A percentile compares a stretch with the other conserved stretches of the same genome.
phyloP scores from a whole-genome alignment of 2,113 vertebrate species.

The Corythornis madagascariensis region DNA sequence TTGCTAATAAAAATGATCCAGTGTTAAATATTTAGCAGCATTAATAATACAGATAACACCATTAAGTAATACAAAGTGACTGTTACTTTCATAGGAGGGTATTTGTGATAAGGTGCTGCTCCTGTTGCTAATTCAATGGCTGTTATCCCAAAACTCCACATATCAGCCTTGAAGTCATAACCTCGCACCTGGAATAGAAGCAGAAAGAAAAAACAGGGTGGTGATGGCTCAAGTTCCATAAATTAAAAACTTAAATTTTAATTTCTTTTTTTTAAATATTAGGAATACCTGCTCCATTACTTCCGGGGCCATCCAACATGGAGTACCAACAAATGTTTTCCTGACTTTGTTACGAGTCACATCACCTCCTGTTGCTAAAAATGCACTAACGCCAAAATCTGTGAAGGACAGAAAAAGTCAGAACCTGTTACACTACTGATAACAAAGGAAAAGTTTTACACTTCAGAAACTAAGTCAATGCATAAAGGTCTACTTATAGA shows the following conservation, averaged over 20 bases:
- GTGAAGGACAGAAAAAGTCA: background rate
- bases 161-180: conserved; percentile 99
- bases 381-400: conserved; percentile 99
- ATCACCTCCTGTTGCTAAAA: conserved; percentile 94
- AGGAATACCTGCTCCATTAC: conserved; percentile 96
- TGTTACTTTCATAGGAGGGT: conserved; percentile 98
- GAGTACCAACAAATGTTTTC: conserved; percentile 98
- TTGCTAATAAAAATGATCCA: background rate
- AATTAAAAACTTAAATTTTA: background rate
- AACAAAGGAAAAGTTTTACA: background rate
- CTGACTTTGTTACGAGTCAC: conserved; percentile 98
- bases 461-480: background rate
- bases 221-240: background rate
- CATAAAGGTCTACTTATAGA: background rate
- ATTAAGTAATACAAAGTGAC: conserved; percentile 3
- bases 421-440: background rate
- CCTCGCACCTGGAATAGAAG: conserved; percentile 88
- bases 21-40: background rate
- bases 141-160: conserved; percentile 99
- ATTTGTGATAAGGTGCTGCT: conserved; percentile 97
- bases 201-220: background rate
- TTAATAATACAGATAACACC: background rate
- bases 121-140: conserved; percentile 97
- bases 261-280: background rate
- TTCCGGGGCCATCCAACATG: conserved; percentile 99